Percentiles rank a stretch among this genome's conserved stretches.
Conservation (phyloP, 2,888 invertebrate species). For the Caenorhabditis zanzibari region DNA sequence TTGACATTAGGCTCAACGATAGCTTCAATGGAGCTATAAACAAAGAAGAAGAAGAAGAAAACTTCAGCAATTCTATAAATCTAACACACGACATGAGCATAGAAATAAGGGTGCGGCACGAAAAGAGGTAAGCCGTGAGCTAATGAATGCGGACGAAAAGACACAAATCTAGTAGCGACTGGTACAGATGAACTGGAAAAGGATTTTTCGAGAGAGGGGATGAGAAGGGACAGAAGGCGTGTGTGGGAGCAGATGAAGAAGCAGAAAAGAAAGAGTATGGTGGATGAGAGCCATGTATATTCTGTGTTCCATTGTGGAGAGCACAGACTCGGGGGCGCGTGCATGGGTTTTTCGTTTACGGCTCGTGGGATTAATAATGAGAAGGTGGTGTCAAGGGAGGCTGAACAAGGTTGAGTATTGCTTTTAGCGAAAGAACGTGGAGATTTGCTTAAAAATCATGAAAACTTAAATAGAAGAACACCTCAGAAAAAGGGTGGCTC, state of each 20-base stretch:
- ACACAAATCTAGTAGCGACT: background rate
- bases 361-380: background rate
- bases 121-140: background rate
- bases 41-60: background rate
- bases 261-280: background rate
- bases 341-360: background rate
- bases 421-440: background rate
- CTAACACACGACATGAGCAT: no score
- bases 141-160: constrained; percentile 12
- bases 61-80: no score
- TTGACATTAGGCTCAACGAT: no score
- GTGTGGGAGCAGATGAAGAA: background rate
- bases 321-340: background rate
- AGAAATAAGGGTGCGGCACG: background rate
- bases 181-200: constrained; percentile 1
- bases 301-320: background rate
- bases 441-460: no score
- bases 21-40: no score
- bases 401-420: no score
- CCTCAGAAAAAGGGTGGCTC: no score
- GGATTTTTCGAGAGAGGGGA: background rate
- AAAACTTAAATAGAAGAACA: no score
- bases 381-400: background rate
- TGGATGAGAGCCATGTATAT: constrained; percentile 2
- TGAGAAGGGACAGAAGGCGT: background rate